phyloP scores from a whole-genome alignment of 2,888 invertebrate species.

The Brenthis ino region DNA sequence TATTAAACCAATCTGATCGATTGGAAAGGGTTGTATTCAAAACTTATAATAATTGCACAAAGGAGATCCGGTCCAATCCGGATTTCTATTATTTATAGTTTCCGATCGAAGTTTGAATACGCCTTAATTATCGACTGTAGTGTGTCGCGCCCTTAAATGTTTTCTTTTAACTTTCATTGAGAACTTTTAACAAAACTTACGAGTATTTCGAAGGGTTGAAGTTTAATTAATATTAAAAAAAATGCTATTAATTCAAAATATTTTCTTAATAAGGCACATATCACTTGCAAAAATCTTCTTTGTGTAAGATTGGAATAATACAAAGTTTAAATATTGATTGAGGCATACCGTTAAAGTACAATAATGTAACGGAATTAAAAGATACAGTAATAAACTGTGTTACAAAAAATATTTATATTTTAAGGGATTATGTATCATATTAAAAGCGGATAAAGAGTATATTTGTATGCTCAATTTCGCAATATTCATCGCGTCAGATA shows the following conservation, averaged over 20 bases:
- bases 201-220: not conserved
- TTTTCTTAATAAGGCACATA: not conserved
- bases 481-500: conserved; percentile 35
- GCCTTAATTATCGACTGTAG: conserved; percentile 79
- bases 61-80: conserved; percentile 78
- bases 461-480: conserved; percentile 29
- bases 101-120: conserved; percentile 79
- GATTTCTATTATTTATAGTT: conserved; percentile 80
- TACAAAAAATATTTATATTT: conserved; percentile 1
- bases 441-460: conserved; percentile 1
- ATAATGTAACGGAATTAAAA: conserved; percentile 37
- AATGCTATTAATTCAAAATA: not conserved
- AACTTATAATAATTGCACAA: conserved; percentile 77
- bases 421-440: conserved; percentile 18
- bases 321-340: conserved; percentile 59
- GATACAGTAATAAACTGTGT: conserved; percentile 21
- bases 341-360: conserved; percentile 49
- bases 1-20: conserved; percentile 78
- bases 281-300: not conserved
- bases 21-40: conserved; percentile 73
- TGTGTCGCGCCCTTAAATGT: conserved; percentile 68
- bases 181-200: conserved; percentile 50
- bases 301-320: conserved; percentile 33
- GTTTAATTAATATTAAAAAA: conserved; percentile 7
- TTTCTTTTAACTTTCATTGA: conserved; percentile 64